Base-by-base conservation (phyloP, 2,888 invertebrate species). In the Eristalis intricaria region DNA sequence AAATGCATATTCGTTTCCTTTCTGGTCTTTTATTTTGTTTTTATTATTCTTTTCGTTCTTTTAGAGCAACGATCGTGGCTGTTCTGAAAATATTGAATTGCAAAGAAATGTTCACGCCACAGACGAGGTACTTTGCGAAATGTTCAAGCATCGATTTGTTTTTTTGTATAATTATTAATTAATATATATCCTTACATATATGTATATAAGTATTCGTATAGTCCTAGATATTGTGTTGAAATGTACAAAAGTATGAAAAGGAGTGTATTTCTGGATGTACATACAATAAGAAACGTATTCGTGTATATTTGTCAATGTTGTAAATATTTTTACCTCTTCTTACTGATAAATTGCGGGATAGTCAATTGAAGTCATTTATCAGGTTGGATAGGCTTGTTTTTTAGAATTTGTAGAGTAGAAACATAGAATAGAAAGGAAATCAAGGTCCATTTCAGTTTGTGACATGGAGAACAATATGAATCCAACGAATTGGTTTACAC, bases 91-190 rank as follows among this genome's bases (percentile, higher is more conserved):
- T 92, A 92, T 92, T 92, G 93, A 93, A 91, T 93, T 93, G 91
- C 89, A 89, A 89, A 92, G 92, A 93, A 93, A 93, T 92, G 92
- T 93, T 92, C 93, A 93, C 92, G 93, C 93, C 92, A 93, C 93
- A 93, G 93, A 93, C 92, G 93, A 93, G 93, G 93, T 93, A 93
- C 93, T 93, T 93, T 93, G 93, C 91, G 92, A 91, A 90, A 85
- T 89, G 89, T 92, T 90, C 90, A 91, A 91, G 91, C 90, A 91
- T 90, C 90, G 90, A 73, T 86, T 89, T 71, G 13, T 75, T 82
- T 68, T 43, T 71, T 88, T 68, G 60, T 71, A 65, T 79, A 73
- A 68, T 71, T 81, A 77, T 40, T 70, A 61, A 60, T 50, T 19
- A 50, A 50, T 50, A n/a, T 19, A 50, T 50, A 50, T 50, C 19